Evolutionary conservation across 2,888 invertebrate genomes (phyloP).

Genomic region (Spatulosminthurus flaviceps): DNA sequence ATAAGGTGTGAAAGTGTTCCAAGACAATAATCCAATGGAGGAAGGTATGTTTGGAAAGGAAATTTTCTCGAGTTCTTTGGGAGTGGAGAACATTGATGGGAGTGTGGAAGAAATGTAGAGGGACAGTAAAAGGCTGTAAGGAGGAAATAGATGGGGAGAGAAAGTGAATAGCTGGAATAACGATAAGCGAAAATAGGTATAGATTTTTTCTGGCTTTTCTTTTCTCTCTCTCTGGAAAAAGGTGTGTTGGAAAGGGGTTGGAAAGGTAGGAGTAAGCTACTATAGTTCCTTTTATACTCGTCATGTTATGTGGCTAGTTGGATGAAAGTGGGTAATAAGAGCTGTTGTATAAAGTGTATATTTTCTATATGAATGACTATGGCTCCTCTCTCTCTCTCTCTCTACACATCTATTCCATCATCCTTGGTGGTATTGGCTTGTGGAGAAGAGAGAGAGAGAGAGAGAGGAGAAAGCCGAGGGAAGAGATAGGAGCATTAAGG

Average conservation of each 20-base stretch:
- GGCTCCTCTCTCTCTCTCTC: no score
- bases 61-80: not conserved
- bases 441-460: not conserved
- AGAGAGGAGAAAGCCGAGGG: slow-evolving; percentile 31
- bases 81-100: not conserved
- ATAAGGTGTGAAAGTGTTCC: slow-evolving; percentile 23
- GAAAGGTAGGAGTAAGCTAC: no score
- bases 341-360: not conserved
- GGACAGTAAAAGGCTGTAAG: not conserved
- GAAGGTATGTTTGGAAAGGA: not conserved
- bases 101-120: not conserved
- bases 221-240: no score
- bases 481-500: slow-evolving; percentile 48
- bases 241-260: no score
- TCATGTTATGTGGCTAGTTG: slow-evolving; percentile 6
- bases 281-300: not conserved
- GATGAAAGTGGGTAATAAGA: slow-evolving; percentile 1
- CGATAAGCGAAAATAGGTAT: not conserved
- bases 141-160: not conserved
- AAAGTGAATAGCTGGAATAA: not conserved
- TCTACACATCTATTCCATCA: no score
- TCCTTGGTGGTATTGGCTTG: no score
- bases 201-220: no score
- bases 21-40: not conserved
- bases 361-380: no score